Evolutionary conservation across 1,140 invertebrate genomes (phyloP), one percentile per base, ranked within the genome.

Genomic region (Anadara kagoshimensis): DNA sequence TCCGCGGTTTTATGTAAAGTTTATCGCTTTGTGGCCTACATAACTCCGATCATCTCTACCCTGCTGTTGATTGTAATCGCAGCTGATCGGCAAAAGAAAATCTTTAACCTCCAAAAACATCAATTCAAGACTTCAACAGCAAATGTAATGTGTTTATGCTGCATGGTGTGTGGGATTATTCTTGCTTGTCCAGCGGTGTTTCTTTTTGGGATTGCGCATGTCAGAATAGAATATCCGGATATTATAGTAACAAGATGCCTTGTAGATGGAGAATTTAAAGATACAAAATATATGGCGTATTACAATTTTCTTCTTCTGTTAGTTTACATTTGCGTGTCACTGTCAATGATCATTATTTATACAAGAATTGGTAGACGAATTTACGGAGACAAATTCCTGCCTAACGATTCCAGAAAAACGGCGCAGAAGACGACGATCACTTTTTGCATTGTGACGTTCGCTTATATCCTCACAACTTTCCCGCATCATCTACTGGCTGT

Each of bases 31-130:
- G 54, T 73, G 45, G 67, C 70, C 0, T 73, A 78, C 22, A 67
- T 78, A 20, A 66, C 72, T 16, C 24, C 76, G 1, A 73, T 81
- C 18, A 56, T 76, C 4, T 81, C 83, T 18, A 75, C 75, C 12
- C 75, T 77, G 43, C 74, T 75, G 14, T 57, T 84, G 14, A 65
- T 84, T n/a, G 57, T 73, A 0, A 78, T 84, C 53, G 78, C 80
- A 11, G 54, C 77, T 18, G 83, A 82, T 44, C 66, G 83, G 14
- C 75, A 76, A 62, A 70, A 69, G 16, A 73, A 78, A 53, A 68
- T 82, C 12, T 82, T 78, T 20, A 57, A 63, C n/a, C 83, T 80
- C 0, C 51, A 80, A 24, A 59, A 44, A 18, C 54, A 66, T 36
- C 82, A 83, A 47, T 78, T 83, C 43, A 57, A 69, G 11, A 68